Evolutionary conservation across 2,888 invertebrate species (phyloP).

Genomic region (Drosophila nr. perissopoda): DNA sequence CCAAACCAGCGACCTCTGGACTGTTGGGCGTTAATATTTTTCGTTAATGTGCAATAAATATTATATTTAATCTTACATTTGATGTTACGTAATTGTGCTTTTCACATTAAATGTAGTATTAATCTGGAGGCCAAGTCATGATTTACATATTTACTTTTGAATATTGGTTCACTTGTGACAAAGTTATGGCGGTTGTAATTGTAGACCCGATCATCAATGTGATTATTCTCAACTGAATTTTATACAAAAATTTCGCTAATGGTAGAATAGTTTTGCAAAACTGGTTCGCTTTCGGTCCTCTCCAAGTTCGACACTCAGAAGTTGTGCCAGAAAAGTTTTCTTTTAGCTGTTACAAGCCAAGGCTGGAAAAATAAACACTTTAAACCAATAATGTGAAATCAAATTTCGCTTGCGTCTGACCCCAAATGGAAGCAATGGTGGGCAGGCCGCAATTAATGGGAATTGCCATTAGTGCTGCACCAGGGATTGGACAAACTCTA

Average conservation of each 20-base stretch:
- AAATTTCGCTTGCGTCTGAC: conserved; percentile 2
- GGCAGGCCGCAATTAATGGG: conserved; percentile 46
- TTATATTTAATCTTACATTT: too few relatives aligned
- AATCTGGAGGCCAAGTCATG: not conserved
- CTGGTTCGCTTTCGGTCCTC: not conserved
- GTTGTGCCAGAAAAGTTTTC: not conserved
- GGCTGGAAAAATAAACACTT: not conserved
- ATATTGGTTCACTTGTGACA: not conserved
- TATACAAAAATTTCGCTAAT: not conserved
- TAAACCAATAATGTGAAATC: conserved; percentile 30
- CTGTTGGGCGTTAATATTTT: too few relatives aligned
- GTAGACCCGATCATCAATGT: too few relatives aligned
- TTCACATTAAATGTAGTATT: not conserved
- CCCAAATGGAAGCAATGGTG: conserved; percentile 7
- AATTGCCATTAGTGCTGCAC: conserved; percentile 43
- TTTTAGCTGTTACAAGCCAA: not conserved
- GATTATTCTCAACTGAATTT: not conserved
- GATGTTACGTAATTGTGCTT: too few relatives aligned
- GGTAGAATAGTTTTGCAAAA: not conserved
- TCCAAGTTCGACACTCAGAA: not conserved
- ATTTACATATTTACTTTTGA: not conserved
- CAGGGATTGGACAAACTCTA: conserved; percentile 9
- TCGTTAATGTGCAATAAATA: too few relatives aligned
- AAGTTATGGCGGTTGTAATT: too few relatives aligned
- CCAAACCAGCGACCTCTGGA: too few relatives aligned